These are phyloP conservation scores for Syngnathus typhle DNA, from an alignment of 2,113 vertebrate species.

Conservation along the genomic window DNA sequence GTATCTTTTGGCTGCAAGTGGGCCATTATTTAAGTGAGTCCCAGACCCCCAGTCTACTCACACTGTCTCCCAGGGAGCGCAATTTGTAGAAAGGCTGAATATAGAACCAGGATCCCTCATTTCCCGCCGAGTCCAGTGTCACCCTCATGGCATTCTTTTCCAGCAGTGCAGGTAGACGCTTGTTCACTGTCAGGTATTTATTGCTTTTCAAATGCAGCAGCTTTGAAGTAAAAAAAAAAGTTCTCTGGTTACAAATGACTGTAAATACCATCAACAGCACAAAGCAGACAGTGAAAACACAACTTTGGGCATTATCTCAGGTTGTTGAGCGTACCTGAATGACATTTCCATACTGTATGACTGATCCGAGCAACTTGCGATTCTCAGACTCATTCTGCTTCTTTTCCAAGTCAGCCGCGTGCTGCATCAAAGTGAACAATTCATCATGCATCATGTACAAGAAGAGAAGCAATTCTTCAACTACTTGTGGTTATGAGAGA, in stretches of 20 bases:
- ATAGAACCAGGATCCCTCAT: slow-evolving; percentile 99
- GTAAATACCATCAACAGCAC: background rate
- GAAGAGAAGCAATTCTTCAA: slow-evolving; percentile 1
- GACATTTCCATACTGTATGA: slow-evolving; percentile 96
- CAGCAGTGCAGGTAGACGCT: slow-evolving; percentile 89
- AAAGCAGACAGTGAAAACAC: background rate
- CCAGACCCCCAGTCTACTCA: slow-evolving; percentile 73
- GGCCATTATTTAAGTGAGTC: slow-evolving; percentile 1
- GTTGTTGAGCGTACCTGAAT: slow-evolving; percentile 78
- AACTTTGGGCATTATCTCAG: slow-evolving; percentile 21
- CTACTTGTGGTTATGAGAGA: background rate
- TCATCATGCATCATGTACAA: too few relatives aligned
- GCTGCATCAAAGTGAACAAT: slow-evolving; percentile 65
- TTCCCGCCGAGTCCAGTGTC: slow-evolving; percentile 92
- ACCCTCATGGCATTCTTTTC: slow-evolving; percentile 99
- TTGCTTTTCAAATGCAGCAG: slow-evolving; percentile 98
- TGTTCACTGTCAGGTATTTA: slow-evolving; percentile 98
- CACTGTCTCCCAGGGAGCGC: slow-evolving; percentile 94
- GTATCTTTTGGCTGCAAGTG: background rate
- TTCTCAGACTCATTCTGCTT: slow-evolving; percentile 99
- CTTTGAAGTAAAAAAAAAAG: slow-evolving; percentile 62
- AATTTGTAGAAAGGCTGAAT: slow-evolving; percentile 99
- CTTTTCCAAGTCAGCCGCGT: slow-evolving; percentile 95
- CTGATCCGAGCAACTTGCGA: slow-evolving; percentile 88
- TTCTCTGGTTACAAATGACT: background rate